phyloP scores from a whole-genome alignment of 2,797 vertebrate species.

The Erithacus rubecula region DNA sequence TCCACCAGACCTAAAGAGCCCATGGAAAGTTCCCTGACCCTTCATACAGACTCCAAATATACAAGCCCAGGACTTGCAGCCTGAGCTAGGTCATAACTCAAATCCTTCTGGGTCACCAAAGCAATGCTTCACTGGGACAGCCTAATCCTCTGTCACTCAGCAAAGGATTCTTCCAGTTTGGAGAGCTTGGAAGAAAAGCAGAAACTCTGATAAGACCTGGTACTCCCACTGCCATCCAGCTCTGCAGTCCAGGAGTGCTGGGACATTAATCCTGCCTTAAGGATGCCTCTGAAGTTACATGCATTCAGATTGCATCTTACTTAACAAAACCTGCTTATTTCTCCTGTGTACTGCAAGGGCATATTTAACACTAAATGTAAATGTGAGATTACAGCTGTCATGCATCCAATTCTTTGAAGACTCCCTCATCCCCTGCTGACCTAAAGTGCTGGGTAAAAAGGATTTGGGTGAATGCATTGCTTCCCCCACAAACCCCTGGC shows the following conservation, averaged over 20 bases:
- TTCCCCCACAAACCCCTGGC: not conserved
- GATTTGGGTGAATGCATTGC: not conserved
- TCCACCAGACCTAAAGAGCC: not conserved
- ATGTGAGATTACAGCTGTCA: conserved; percentile 8
- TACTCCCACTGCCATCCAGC: not conserved
- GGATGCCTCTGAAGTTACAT: conserved; percentile 1
- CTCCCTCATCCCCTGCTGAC: not conserved
- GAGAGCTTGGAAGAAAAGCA: not conserved
- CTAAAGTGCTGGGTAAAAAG: not conserved
- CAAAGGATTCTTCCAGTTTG: not conserved
- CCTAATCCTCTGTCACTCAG: not conserved
- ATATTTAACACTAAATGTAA: not conserved
- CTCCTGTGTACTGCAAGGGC: not conserved
- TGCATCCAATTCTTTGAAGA: not conserved
- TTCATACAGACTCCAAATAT: not conserved
- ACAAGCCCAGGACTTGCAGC: not conserved
- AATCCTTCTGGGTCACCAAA: not conserved
- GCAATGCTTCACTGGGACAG: not conserved
- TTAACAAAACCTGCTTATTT: conserved; percentile 12
- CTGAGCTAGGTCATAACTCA: not conserved
- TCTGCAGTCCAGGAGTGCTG: not conserved
- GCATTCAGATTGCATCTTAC: not conserved
- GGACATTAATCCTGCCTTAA: conserved; percentile 27
- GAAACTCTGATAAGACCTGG: not conserved
- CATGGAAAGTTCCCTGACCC: not conserved